Conservation (phyloP, 2,113 vertebrate species). For the Phycodurus eques region DNA sequence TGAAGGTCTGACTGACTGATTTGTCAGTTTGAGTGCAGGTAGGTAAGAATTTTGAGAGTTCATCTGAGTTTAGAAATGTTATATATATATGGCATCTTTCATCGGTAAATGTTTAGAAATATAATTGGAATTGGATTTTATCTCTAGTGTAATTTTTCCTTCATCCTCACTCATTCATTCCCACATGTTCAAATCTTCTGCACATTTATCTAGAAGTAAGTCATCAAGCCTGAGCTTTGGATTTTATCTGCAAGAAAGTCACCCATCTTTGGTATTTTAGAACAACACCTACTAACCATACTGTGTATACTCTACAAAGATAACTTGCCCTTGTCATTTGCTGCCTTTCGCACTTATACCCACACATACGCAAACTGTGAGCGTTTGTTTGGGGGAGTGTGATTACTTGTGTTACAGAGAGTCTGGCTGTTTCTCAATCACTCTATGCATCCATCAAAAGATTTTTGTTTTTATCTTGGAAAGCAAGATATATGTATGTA, state of each 20-base stretch:
- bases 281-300: slow-evolving; percentile 39
- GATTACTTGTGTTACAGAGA: slow-evolving; percentile 3
- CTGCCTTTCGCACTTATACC: slow-evolving; percentile 55
- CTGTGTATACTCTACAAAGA: slow-evolving; percentile 18
- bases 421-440: slow-evolving; percentile 1
- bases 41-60: slow-evolving; percentile 51
- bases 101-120: slow-evolving; percentile 35
- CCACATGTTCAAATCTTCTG: slow-evolving; percentile 20
- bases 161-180: neutral
- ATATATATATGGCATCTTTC: slow-evolving; percentile 55
- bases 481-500: neutral
- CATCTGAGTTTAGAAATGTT: slow-evolving; percentile 54
- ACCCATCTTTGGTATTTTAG: slow-evolving; percentile 61
- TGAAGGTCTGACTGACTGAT: neutral
- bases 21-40: slow-evolving; percentile 5
- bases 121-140: slow-evolving; percentile 60
- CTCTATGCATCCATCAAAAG: slow-evolving; percentile 18
- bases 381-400: slow-evolving; percentile 7
- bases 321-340: slow-evolving; percentile 40
- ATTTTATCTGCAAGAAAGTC: slow-evolving; percentile 57
- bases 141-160: slow-evolving; percentile 23
- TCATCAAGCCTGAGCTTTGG: slow-evolving; percentile 43
- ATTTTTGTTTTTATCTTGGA: slow-evolving; percentile 26
- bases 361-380: slow-evolving; percentile 47
- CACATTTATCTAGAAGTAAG: slow-evolving; percentile 52